Evolutionary conservation across 2,797 vertebrate species (phyloP).

Genomic region (Loriculus beryllinus): DNA sequence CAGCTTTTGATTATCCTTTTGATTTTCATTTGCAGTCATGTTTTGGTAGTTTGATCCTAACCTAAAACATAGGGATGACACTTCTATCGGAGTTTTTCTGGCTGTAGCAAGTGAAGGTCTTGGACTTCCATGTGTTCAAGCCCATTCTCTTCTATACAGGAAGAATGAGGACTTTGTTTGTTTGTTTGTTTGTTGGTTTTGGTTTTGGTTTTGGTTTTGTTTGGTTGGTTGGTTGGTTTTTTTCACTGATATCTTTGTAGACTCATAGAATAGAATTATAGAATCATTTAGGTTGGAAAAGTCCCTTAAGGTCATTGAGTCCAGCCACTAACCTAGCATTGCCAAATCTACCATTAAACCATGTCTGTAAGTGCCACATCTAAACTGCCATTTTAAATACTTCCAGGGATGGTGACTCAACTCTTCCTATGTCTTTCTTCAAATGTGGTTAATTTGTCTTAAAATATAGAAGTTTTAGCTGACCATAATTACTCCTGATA

Average conservation of each 20-base stretch:
- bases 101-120: background rate
- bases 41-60: background rate
- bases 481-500: background rate
- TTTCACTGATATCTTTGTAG: fast-evolving
- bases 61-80: background rate
- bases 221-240: background rate
- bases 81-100: background rate
- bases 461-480: background rate
- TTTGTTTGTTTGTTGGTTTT: too few relatives aligned
- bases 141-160: background rate
- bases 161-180: background rate
- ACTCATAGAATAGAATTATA: background rate
- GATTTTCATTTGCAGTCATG: background rate
- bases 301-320: background rate
- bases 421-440: background rate
- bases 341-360: background rate
- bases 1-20: background rate
- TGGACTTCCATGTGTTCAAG: background rate
- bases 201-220: too few relatives aligned
- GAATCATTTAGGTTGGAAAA: background rate
- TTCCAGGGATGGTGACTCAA: background rate
- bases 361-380: background rate
- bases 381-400: background rate
- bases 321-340: background rate
- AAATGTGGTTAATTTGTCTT: background rate